Base-by-base conservation (phyloP, 2,113 vertebrate genomes). In the human region DNA sequence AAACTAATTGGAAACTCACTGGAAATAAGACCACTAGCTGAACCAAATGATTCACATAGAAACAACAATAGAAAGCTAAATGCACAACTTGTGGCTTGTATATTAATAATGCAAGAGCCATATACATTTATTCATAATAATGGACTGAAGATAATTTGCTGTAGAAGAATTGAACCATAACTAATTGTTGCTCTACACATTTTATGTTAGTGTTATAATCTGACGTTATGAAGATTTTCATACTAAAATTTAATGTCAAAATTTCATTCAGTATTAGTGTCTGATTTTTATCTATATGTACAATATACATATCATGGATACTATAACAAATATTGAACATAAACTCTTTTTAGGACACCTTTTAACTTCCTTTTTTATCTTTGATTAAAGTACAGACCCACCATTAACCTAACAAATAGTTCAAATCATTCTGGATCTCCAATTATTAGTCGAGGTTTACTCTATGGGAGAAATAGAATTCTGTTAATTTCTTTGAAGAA, bases 51-150 rank as follows among this genome's bases (percentile, higher is more conserved):
- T 16, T 45, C 25, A 45, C 7, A 79, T 11, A 83, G 84, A 38
- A 95, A 55, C 16, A 85, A 18, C 18, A 91, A 91, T 55, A 94
- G 95, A 98, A 97, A 98, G 94, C 87, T 95, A 98, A 98, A 98
- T 88, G 96, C 57, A 97, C 86, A 97, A 86, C 73, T 95, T 92
- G 89, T 70, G 97, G 92, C 97, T 98, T 97, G 85, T 79, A 75
- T 96, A 97, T 99, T 97, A 98, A 98, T 98, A 98, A 98, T 98
- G 97, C 93, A 98, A 97, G 95, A 97, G 81, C 75, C 88, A 94
- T 98, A 98, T 97, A 98, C 98, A 98, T 98, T 98, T 98, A 98
- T 98, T 98, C 97, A 98, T 98, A 98, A 96, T 98, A 98, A 99
- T 97, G 98, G 98, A 98, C 97, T 82, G 22, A 98, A 52, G 94